Evolutionary conservation across 1,140 invertebrate species (phyloP), one percentile per base, ranked within the genome.

Genomic region (Tetragnatha versicolor): DNA sequence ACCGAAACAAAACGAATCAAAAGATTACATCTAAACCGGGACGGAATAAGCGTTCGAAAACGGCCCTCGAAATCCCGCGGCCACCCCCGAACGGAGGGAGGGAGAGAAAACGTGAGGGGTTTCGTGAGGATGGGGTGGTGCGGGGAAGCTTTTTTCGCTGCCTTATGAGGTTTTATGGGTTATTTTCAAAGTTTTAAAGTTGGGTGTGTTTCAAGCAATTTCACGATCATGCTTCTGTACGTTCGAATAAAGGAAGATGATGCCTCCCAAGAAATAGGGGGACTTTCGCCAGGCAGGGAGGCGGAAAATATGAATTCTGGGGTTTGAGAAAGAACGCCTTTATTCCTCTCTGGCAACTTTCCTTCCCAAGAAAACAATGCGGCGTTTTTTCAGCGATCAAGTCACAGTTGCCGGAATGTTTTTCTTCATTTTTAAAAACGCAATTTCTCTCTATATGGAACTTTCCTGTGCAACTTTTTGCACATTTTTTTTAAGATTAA

Each of bases 211-310:
- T 77, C 61, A 66, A 53, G 73, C 73, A 66, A 77, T 77, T 77
- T 77, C 73, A 77, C 73, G 73, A 77, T 77, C 45, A 77, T 77
- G 73, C 60, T 65, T 77, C 61, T 77, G 73, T 77, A 77, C 35
- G 51, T 77, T 77, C 73, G 73, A 65, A 77, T 77, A 77, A 77
- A 63, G 31, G 29, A 31, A 31, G 49, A 77, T 77, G 29, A 29
- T n/a, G 12, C 17, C 2, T 0, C 35, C 17, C 35, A 31, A 33
- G 10, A 29, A 10, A 33, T 14, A 29, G 10, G 20, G 29, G 22
- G 29, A 31, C 35, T 60, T 60, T 53, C 9, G 51, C 17, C 17
- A 9, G 51, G 9, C 25, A 9, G 51, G 42, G 42, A 10, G 1
- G n/a, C 42, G 1, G 42, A 45, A n/a, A 14, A 45, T 45, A 14